A percentile compares a stretch with the other conserved stretches of the same genome.
These are phyloP conservation scores for Halcyon badia DNA, from an alignment of 2,797 vertebrate species.

Conservation along the genomic window DNA sequence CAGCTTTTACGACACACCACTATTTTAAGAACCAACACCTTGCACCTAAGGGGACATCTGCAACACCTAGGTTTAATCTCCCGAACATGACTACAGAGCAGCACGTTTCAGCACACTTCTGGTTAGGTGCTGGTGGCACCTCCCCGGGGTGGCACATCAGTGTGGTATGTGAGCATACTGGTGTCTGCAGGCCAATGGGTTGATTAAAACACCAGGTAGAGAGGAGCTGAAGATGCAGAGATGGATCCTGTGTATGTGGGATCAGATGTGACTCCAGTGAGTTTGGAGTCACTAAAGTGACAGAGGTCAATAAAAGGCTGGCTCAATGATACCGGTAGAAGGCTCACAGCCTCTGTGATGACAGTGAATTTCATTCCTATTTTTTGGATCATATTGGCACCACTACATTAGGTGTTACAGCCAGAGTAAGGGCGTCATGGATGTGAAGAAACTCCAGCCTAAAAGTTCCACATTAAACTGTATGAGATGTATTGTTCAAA, in stretches of 20 bases:
- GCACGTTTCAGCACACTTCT: neutral
- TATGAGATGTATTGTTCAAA: neutral
- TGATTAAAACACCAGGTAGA: neutral
- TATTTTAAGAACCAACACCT: neutral
- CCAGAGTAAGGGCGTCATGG: neutral
- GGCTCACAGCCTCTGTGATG: neutral
- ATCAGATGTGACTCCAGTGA: accelerated
- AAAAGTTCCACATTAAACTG: neutral
- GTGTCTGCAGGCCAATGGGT: neutral
- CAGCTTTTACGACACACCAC: neutral
- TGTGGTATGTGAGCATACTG: neutral
- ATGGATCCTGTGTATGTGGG: neutral
- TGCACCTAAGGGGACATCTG: accelerated
- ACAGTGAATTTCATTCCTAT: neutral
- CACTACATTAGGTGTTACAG: neutral
- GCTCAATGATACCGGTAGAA: neutral
- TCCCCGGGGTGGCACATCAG: neutral
- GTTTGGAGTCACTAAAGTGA: neutral
- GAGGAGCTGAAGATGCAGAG: neutral
- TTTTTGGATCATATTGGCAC: neutral
- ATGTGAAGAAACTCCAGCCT: neutral
- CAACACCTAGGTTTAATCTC: neutral
- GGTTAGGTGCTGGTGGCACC: neutral
- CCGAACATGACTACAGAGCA: neutral
- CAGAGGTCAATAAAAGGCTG: neutral